Percentiles rank a stretch among this genome's conserved stretches.
These are phyloP conservation scores for Bostrychus sinensis DNA, from an alignment of 2,113 vertebrate genomes.

Conservation along the genomic window DNA sequence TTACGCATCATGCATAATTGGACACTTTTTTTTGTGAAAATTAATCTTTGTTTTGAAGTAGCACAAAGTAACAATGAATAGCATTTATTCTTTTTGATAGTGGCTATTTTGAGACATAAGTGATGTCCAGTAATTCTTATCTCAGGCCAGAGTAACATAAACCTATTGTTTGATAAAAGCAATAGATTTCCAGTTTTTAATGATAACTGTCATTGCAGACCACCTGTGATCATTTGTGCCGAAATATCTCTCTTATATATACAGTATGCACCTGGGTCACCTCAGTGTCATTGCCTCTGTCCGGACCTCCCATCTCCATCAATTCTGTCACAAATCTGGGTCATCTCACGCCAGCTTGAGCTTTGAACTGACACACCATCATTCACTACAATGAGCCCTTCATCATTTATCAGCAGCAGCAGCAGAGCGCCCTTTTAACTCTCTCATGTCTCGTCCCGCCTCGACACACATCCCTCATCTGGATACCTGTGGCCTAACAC, in stretches of 20 bases:
- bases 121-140: too few relatives aligned
- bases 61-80: too few relatives aligned
- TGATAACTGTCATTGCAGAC: not conserved
- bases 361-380: constrained; percentile 66
- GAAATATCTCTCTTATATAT: constrained; percentile 10
- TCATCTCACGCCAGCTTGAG: constrained; percentile 43
- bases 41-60: too few relatives aligned
- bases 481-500: constrained; percentile 64
- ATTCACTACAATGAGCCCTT: constrained; percentile 36
- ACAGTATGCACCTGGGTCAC: constrained; percentile 16
- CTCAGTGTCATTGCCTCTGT: constrained; percentile 6
- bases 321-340: constrained; percentile 15
- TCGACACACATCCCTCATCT: constrained; percentile 59
- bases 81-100: too few relatives aligned
- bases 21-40: too few relatives aligned
- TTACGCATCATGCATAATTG: too few relatives aligned
- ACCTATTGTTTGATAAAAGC: not conserved
- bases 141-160: not conserved
- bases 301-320: constrained; percentile 9
- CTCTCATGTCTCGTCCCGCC: constrained; percentile 57
- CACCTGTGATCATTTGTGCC: not conserved
- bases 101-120: too few relatives aligned
- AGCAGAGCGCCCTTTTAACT: constrained; percentile 49
- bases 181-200: not conserved
- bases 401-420: constrained; percentile 55